Evolutionary conservation across 2,113 vertebrate genomes (phyloP).

Genomic region (Thinocorus orbignyianus): DNA sequence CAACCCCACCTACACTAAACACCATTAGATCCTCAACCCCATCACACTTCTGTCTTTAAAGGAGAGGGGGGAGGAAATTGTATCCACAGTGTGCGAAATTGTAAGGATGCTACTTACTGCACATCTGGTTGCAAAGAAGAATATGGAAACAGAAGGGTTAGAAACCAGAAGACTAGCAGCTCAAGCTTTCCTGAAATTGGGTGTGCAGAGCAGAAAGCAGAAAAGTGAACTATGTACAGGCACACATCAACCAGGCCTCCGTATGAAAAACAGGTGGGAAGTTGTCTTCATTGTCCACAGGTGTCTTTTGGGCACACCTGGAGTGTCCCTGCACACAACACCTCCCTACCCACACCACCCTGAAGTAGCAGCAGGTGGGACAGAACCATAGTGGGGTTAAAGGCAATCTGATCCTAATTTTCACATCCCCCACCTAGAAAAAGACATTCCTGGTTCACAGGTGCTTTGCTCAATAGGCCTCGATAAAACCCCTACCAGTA

Average conservation of each 20-base stretch:
- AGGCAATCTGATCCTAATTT: background rate
- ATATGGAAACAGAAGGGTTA: background rate
- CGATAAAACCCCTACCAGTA: background rate
- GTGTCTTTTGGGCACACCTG: background rate
- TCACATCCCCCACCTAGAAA: background rate
- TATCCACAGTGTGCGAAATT: background rate
- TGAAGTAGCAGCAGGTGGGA: background rate
- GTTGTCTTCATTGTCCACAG: background rate
- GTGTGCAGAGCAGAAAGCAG: background rate
- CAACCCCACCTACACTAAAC: background rate
- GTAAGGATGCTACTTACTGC: background rate
- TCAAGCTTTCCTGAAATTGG: background rate
- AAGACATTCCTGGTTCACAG: background rate
- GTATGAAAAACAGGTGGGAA: background rate
- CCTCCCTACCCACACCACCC: background rate
- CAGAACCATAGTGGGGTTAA: background rate
- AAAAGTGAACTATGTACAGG: background rate
- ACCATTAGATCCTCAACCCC: background rate
- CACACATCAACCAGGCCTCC: background rate
- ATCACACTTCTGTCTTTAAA: background rate
- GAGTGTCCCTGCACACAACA: background rate
- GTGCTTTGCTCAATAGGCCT: background rate
- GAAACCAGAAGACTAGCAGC: background rate
- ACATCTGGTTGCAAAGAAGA: background rate
- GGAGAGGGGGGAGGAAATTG: background rate